phyloP scores from a whole-genome alignment of 2,113 vertebrate species.

The Nycticryphes semicollaris region DNA sequence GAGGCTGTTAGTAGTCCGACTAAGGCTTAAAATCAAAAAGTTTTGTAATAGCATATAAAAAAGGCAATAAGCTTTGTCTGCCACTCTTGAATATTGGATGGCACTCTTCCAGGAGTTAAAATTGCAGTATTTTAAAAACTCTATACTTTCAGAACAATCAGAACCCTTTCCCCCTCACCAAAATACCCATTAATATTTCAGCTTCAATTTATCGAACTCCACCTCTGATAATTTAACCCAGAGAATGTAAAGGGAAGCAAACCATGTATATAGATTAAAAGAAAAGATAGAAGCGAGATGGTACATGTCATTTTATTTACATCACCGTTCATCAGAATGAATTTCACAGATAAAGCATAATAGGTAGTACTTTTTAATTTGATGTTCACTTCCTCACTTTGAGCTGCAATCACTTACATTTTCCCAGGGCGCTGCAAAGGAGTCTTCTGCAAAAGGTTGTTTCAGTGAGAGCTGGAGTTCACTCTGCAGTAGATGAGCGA shows the following conservation, averaged over 20 bases:
- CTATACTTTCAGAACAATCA: not conserved
- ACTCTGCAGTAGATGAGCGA: not conserved
- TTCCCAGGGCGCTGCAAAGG: not conserved
- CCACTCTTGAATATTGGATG: conserved; percentile 15
- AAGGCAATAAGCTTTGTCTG: conserved; percentile 1
- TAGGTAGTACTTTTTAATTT: not conserved
- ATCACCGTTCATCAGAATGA: not conserved
- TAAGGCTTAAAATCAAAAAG: not conserved
- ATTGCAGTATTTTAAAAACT: not conserved
- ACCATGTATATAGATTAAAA: not conserved
- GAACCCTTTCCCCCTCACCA: not conserved
- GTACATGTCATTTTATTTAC: not conserved
- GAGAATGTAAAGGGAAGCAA: not conserved
- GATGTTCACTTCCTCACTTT: not conserved
- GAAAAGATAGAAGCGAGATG: not conserved
- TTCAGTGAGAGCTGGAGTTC: not conserved
- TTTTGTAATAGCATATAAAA: conserved; percentile 21
- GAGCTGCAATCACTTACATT: not conserved
- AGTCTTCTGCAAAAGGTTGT: not conserved
- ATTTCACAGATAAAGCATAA: not conserved
- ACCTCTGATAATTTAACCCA: not conserved
- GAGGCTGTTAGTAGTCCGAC: not conserved
- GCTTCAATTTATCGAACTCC: not conserved
- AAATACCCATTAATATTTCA: not conserved
- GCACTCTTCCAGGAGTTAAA: conserved; percentile 32